Base-by-base conservation (phyloP, 2,888 invertebrate species). In the Pardosa pseudoannulata region DNA sequence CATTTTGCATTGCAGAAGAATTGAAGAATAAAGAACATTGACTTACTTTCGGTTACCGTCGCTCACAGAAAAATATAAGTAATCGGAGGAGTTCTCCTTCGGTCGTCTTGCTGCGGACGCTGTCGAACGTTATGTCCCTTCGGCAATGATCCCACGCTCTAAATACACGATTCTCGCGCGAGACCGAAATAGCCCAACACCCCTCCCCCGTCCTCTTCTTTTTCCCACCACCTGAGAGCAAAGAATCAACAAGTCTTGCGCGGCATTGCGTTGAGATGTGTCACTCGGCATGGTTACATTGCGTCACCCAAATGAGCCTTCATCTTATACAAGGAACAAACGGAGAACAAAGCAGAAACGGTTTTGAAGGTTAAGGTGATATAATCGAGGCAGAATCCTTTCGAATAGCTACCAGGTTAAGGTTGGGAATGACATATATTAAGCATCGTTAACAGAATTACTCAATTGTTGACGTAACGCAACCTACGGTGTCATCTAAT, bases 121-220 rank as follows among this genome's bases (percentile, higher is more conserved):
- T 32, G 31, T 74, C 64, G 74, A 64, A 72, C 64, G n/a, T 16
- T 64, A 27, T 13, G 7, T 39, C 16, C 70, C 28, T 41, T 36
- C 9, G 27, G 23, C 29, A 16, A 41, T 41, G 39, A 70, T 70
- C 41, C 27, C 41, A 41, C 70, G 23, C 36, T 72, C 83, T 85
- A 85, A 73, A 83, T 83, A 83, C 71, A 56, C 71, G 23, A 23
- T 39, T 56, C 46, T 72, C 41, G 39, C 19, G 62, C 71, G 50
- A 31, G 23, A 62, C 67, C 65, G 50, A 83, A 85, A 85, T 85
- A 85, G 41, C 65, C 46, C 68, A 50, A 29, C 32, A 32, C 50
- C 32, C 46, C 73, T 19, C 29, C 39, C 31, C 31, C 72, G 62
- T 13, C 67, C 29, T 39, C 36, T 19, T 64, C 41, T 5, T 5